Percentiles rank a stretch among this genome's conserved stretches.
Conservation (phyloP, 2,888 invertebrate species). For the Pachydiplax longipennis region DNA sequence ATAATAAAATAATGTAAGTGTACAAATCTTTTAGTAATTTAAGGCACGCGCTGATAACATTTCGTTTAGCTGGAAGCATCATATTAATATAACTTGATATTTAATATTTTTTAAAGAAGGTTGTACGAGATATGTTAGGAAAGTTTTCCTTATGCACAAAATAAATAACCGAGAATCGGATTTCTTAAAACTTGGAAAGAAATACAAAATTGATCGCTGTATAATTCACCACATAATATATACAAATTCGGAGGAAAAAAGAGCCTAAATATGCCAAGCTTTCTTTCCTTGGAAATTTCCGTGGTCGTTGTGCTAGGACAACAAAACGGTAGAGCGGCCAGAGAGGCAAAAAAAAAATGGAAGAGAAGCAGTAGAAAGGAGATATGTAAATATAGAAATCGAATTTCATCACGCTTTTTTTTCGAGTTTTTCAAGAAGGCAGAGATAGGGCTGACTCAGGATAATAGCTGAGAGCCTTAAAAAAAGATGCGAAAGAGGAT, state of each 20-base stretch:
- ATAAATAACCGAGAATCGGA: no score
- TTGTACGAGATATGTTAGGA: no score
- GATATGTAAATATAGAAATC: conserved; percentile 32
- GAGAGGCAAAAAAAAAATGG: neutral
- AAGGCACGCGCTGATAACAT: no score
- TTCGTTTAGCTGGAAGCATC: no score
- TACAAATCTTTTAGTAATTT: no score
- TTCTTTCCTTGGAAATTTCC: neutral
- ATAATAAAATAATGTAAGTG: neutral
- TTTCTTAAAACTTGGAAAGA: neutral
- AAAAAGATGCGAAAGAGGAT: neutral
- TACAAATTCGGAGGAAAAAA: neutral
- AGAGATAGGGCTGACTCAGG: neutral
- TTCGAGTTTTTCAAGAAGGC: neutral
- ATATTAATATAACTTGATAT: no score
- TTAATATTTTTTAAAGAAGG: no score
- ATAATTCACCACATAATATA: neutral
- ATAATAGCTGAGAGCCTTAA: neutral
- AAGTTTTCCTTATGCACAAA: no score
- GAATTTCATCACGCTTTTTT: conserved; percentile 1
- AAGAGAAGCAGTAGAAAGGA: no score
- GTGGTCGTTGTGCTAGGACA: neutral
- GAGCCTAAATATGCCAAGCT: neutral
- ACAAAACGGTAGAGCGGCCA: neutral
- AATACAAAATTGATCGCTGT: neutral